Base-by-base conservation (phyloP, 2,888 invertebrate genomes). In the Monoplex corrugatus region DNA sequence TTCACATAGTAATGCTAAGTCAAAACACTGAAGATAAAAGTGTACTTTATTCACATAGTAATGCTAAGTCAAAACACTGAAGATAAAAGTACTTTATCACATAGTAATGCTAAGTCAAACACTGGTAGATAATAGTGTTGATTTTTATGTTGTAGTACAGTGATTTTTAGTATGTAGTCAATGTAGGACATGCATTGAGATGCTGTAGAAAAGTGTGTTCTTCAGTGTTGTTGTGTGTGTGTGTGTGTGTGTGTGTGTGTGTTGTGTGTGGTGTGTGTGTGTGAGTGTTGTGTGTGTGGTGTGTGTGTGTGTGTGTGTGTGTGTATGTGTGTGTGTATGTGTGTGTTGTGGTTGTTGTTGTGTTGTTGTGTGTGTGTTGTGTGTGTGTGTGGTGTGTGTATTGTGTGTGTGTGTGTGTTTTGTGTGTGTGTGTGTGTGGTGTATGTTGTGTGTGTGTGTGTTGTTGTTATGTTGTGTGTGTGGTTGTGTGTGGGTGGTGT, bases 181-280 rank as follows among this genome's bases (percentile, higher is more conserved):
- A n/a, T n/a, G n/a, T n/a, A n/a, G n/a, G n/a, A n/a, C n/a, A n/a
- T n/a, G n/a, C n/a, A n/a, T n/a, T n/a, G n/a, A n/a, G n/a, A n/a
- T n/a, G n/a, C 19, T 68, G 68, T 68, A n/a, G 13, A 23, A 23
- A 8, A 8, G 68, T 19, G n/a, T n/a, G 68, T 68, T 23, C 6
- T 13, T n/a, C 19, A 23, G 68, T 68, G 68, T 68, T 63, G 63
- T 63, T 19, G 63, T 10, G 63, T 63, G 63, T 63, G 68, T 68
- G 68, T 68, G 19, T 68, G 68, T 68, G 68, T 23, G 63, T 23
- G 63, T 23, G 63, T 23, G 63, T 23, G 10, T 23, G 63, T 23
- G 10, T 68, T 68, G 68, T 68, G 68, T 68, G 68, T 68, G 68
- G 68, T 68, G 19, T 68, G 68, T 68, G 68, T 68, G 68, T 68